These are phyloP conservation scores for Tauraco hartlaubi DNA, from an alignment of 2,797 vertebrate genomes.

Conservation along the genomic window DNA sequence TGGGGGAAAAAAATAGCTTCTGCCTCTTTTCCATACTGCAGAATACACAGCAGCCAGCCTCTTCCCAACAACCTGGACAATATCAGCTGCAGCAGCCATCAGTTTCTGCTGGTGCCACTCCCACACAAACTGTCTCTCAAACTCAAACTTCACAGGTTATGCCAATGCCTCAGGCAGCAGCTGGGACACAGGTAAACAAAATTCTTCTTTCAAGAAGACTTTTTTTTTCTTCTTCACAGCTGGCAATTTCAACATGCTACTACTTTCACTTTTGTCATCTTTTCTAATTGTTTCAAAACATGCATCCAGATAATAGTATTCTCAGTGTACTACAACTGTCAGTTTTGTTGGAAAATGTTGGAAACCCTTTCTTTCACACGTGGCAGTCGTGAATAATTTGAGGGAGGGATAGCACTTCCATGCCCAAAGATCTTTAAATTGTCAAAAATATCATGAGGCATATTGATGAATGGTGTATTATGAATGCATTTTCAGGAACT, in stretches of 20 bases:
- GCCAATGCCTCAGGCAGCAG: conserved; percentile 79
- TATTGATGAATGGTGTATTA: neutral
- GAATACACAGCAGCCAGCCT: conserved; percentile 73
- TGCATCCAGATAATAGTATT: neutral
- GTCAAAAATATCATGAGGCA: neutral
- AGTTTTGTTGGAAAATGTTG: neutral
- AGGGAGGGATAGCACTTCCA: neutral
- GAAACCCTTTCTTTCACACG: neutral
- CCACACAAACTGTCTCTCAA: conserved; percentile 75
- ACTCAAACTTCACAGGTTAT: conserved; percentile 72
- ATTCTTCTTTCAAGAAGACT: neutral
- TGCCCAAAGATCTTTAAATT: neutral
- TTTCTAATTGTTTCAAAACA: conserved; percentile 25
- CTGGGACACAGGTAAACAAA: conserved; percentile 88
- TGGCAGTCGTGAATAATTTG: neutral
- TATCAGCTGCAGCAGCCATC: conserved; percentile 79
- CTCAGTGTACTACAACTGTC: neutral
- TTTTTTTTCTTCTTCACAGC: neutral
- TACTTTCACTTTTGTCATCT: conserved; percentile 40
- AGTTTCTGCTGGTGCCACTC: conserved; percentile 65
- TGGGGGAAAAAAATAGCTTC: neutral
- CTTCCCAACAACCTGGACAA: conserved; percentile 78
- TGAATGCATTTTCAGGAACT: conserved; percentile 1
- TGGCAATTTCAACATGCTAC: neutral
- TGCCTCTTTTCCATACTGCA: conserved; percentile 55